phyloP scores from a whole-genome alignment of 2,113 vertebrate genomes.

The Coptodon bakossiorum region DNA sequence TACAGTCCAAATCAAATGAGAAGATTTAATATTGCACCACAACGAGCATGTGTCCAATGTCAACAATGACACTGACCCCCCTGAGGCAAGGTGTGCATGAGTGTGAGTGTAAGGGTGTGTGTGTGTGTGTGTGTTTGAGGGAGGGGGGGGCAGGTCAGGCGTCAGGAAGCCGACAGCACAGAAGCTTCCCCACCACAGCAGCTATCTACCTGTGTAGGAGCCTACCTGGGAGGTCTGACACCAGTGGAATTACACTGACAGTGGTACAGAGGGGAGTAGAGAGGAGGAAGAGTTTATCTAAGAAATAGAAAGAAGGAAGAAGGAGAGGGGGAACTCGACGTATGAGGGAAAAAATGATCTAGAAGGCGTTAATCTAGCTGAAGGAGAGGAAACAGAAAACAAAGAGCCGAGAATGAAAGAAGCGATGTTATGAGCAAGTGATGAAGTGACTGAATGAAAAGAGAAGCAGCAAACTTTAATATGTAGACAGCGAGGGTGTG shows the following conservation, averaged over 20 bases:
- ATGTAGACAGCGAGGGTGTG: slow-evolving; percentile 44
- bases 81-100: slow-evolving; percentile 40
- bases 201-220: slow-evolving; percentile 57
- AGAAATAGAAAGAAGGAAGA: background rate
- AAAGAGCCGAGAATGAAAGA: background rate
- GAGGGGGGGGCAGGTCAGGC: background rate
- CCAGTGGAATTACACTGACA: slow-evolving; percentile 26
- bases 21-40: slow-evolving; percentile 72
- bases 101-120: background rate
- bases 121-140: background rate
- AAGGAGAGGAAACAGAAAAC: background rate
- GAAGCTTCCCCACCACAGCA: slow-evolving; percentile 31
- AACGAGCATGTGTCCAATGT: slow-evolving; percentile 67
- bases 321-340: background rate
- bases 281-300: background rate
- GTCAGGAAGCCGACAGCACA: slow-evolving; percentile 35
- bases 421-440: background rate
- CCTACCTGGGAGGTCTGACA: slow-evolving; percentile 69
- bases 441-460: background rate
- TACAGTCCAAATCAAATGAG: slow-evolving; percentile 76
- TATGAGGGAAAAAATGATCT: background rate
- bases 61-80: slow-evolving; percentile 71
- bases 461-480: background rate
- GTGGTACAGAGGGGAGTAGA: background rate
- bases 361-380: background rate